Evolutionary conservation across 2,797 vertebrate species (phyloP), one percentile per base, ranked within the genome.

Genomic region (Melanotaenia parkinsoni): DNA sequence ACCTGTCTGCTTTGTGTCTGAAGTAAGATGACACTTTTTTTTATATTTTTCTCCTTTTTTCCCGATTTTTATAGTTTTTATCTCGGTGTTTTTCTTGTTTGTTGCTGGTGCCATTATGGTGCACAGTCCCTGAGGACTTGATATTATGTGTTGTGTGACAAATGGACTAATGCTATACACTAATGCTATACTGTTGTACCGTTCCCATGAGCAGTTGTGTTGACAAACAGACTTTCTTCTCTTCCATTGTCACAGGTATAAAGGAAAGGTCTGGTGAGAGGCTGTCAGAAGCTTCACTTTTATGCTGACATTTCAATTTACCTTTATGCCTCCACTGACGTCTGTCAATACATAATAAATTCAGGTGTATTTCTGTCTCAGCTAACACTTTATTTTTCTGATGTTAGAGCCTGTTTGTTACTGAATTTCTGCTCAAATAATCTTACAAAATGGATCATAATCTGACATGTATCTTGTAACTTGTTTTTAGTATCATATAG

Each of bases 101-200:
- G 64, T 53, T 79, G 72, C 76, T 60, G 24, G 10, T 59, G 66
- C 76, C 77, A 84, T 87, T 80, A 79, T 57, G 64, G 59, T 47
- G n/a, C 47, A n/a, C 59, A 0, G 77, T 76, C 76, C 79, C 78
- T 16, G 13, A 28, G 68, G 83, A 80, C 73, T 72, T 63, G 43
- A 63, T 67, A 32, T 38, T 65, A 65, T 86, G 79, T 73, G 81
- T 63, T 1, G 47, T 66, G 58, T 81, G 70, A 78, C 79, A 74
- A 72, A 74, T 28, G 79, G 35, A 65, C 76, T 84, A 85, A 82
- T 84, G 83, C 77, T 14, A 28, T 14, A 30, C 24, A 28, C 76
- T 85, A 85, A 80, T 84, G 83, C 77, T 53, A 60, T 79, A 80
- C 72, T 82, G 81, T 74, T 65, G 68, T 58, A 32, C 35, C 61